These are phyloP conservation scores for Myocastor coypus DNA, from an alignment of 2,113 vertebrate species.

Conservation along the genomic window DNA sequence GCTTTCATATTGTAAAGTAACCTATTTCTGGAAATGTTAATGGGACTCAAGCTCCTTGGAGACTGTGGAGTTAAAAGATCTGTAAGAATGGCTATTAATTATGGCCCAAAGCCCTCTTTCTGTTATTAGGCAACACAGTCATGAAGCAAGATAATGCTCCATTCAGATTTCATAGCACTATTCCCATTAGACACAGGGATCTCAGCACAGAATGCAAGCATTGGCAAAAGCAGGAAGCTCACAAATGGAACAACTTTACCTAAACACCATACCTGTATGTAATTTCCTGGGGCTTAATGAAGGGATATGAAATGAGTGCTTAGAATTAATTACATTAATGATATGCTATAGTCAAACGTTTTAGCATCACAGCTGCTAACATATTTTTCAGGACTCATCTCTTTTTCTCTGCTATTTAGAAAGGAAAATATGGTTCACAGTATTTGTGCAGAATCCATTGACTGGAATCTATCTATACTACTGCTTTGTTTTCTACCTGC, in stretches of 20 bases:
- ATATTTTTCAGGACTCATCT: not conserved
- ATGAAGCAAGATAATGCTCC: slow-evolving; percentile 56
- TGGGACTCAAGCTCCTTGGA: slow-evolving; percentile 69
- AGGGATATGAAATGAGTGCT: not conserved
- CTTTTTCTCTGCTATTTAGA: not conserved
- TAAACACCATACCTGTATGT: not conserved
- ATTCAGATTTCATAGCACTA: not conserved
- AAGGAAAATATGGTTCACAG: not conserved
- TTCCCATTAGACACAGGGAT: not conserved
- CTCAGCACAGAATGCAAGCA: too few species aligned
- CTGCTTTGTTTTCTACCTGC: fast-evolving
- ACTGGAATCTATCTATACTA: not conserved
- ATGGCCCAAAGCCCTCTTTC: slow-evolving; percentile 61
- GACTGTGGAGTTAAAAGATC: slow-evolving; percentile 72
- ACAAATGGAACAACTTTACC: not conserved
- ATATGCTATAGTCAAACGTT: not conserved
- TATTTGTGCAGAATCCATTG: not conserved
- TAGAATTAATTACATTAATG: not conserved
- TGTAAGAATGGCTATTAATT: slow-evolving; percentile 74
- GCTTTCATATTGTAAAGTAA: slow-evolving; percentile 20
- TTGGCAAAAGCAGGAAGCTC: not conserved
- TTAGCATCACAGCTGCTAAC: not conserved
- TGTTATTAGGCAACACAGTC: slow-evolving; percentile 59
- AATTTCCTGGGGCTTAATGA: not conserved
- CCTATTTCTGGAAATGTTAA: slow-evolving; percentile 73